Base-by-base conservation (phyloP, 2,888 invertebrate genomes). In the Laothoe populi region DNA sequence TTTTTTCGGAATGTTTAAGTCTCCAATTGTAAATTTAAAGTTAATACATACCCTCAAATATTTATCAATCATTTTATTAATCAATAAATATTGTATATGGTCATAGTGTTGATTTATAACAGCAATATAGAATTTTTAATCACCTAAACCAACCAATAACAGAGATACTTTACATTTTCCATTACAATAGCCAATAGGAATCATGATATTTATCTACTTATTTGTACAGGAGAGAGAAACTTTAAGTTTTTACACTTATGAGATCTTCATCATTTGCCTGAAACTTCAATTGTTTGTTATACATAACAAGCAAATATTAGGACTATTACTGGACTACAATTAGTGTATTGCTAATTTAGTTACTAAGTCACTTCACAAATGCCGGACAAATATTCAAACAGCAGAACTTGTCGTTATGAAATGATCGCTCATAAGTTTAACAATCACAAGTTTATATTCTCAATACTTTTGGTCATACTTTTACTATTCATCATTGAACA, bases 381-480 rank as follows among this genome's bases (percentile, higher is more conserved):
- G 38, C 40, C 67, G 57, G 46, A 44, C 59, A 64, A 63, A 63
- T 45, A 64, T 67, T 64, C 65, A 64, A 62, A 24, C 48, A 48
- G 31, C 19, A 53, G 11, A 11, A 19, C 10, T 35, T 53, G 53
- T 35, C 35, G 3, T 10, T 35, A 35, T 11, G 35, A 11, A 53
- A 53, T 31, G 31, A 53, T 53, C 31, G 53, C 5, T 31, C 31
- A 53, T 5, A 31, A 31, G 8, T 38, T 19, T 19, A 19, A 3
- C 38, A 38, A 13, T 38, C 8, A 48, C 24, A 16, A 16, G 0
- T 31, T 4, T 7, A 19, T 10, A 35, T 19, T 10, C 11, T 53
- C 0, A 7, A 10, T 16, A 10, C 53, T 19, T 49, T 49, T 49
- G 16, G 26, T 16, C 16, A 10, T 16, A 10, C 53, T 19, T 49